Evolutionary conservation across 2,113 vertebrate species (phyloP), one percentile per base, ranked within the genome.

Genomic region (Pantherophis guttatus): DNA sequence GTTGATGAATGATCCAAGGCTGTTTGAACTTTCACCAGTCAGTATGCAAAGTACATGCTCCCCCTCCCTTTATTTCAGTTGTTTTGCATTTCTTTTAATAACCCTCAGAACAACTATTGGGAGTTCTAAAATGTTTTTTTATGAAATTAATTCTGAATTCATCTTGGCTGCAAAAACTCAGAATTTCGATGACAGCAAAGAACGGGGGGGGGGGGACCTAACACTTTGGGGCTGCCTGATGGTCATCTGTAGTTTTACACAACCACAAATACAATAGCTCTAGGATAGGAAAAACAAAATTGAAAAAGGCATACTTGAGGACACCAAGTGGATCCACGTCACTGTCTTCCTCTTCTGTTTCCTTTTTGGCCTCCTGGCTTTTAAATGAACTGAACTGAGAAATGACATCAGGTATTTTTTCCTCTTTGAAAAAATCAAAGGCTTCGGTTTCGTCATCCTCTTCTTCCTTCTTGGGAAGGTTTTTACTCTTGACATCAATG

Each of bases 251-350:
- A 81, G 75, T 81, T 21, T 81, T 81, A 81, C 33, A 81, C 65
- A 70, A 81, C 70, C 33, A 17, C 17, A 39, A 81, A 81, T 70
- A 33, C 0, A 29, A 57, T 1, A 62, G 48, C 13, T 50, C 19
- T 4, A 12, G 5, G 39, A 90, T 19, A 5, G 87, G 3, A 24
- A 93, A 53, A 44, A 54, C 39, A 93, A 52, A 12, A 65, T 15
- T 39, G 6, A 59, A 54, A 59, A 59, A 94, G 39, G 75, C 96
- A 91, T 97, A 98, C 98, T 98, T 97, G 55, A 98, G 96, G 95
- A 98, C 97, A 90, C 98, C 98, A 95, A 98, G 96, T 17, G 98
- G 98, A 52, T 98, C 98, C 91, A 98, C 92, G 1, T 88, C 95
- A 89, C 98, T 98, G n/a, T 98, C 98, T 8, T 97, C 97, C 3